A percentile compares a stretch with the other conserved stretches of the same genome.
These are phyloP conservation scores for Nycticebus coucang DNA, from an alignment of 2,113 vertebrate species.

Conservation along the genomic window DNA sequence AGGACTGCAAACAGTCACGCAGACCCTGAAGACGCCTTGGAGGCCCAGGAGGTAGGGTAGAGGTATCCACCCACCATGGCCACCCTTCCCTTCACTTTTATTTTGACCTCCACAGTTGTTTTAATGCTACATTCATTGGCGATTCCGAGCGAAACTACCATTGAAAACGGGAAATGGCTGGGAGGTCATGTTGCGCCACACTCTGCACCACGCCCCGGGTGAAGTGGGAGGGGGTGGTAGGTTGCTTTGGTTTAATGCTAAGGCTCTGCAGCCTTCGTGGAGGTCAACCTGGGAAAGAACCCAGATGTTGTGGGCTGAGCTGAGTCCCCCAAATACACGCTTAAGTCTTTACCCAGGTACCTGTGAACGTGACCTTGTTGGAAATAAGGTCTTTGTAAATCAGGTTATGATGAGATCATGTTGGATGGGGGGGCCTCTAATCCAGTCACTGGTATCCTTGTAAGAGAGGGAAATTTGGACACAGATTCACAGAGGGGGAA, in stretches of 20 bases:
- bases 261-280: neutral
- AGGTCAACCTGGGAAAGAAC: fast-evolving
- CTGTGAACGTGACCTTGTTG: neutral
- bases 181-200: fast-evolving
- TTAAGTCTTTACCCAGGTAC: neutral
- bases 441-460: neutral
- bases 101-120: neutral
- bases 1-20: neutral
- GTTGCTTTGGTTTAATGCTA: neutral
- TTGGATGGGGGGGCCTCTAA: neutral
- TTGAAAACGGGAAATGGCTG: neutral
- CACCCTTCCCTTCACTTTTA: neutral
- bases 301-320: neutral
- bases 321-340: fast-evolving
- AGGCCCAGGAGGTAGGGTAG: neutral
- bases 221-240: neutral
- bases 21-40: neutral
- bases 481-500: fast-evolving
- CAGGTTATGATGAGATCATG: neutral
- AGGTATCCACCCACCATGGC: fast-evolving
- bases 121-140: neutral
- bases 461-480: neutral
- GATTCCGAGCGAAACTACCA: neutral
- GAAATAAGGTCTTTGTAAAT: neutral
- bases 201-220: fast-evolving